These are phyloP conservation scores for Uropetala carovei DNA, from an alignment of 2,888 invertebrate genomes.

Conservation along the genomic window DNA sequence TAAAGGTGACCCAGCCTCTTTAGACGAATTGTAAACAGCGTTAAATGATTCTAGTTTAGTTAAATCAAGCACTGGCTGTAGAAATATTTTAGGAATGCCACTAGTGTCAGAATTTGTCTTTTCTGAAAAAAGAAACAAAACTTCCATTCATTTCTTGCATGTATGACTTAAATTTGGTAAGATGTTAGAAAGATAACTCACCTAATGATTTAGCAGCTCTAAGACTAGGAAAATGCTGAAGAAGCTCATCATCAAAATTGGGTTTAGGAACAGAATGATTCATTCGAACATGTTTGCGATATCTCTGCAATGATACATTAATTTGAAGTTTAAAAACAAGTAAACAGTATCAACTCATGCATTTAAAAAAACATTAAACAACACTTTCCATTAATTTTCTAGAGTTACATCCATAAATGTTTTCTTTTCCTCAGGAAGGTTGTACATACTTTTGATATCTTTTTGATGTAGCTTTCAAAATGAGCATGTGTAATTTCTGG, in stretches of 20 bases:
- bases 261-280: conserved; percentile 73
- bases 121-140: conserved; percentile 73
- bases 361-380: too few relatives aligned
- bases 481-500: conserved; percentile 89
- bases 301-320: conserved; percentile 73
- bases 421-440: background rate
- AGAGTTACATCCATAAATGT: background rate
- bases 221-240: conserved; percentile 75
- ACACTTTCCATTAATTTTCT: too few relatives aligned
- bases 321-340: too few relatives aligned
- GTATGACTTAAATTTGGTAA: too few relatives aligned
- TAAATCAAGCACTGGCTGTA: conserved; percentile 86
- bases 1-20: conserved; percentile 70
- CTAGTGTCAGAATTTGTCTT: conserved; percentile 77
- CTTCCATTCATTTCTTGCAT: too few relatives aligned
- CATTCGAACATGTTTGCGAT: conserved; percentile 76
- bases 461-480: conserved; percentile 92
- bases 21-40: conserved; percentile 87
- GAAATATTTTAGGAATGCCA: conserved; percentile 90
- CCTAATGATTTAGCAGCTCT: conserved; percentile 74
- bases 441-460: conserved; percentile 78
- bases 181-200: conserved; percentile 68
- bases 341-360: too few relatives aligned
- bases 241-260: conserved; percentile 73
- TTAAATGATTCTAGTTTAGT: conserved; percentile 89